phyloP scores from a whole-genome alignment of 2,113 vertebrate genomes.

The Turnix velox region DNA sequence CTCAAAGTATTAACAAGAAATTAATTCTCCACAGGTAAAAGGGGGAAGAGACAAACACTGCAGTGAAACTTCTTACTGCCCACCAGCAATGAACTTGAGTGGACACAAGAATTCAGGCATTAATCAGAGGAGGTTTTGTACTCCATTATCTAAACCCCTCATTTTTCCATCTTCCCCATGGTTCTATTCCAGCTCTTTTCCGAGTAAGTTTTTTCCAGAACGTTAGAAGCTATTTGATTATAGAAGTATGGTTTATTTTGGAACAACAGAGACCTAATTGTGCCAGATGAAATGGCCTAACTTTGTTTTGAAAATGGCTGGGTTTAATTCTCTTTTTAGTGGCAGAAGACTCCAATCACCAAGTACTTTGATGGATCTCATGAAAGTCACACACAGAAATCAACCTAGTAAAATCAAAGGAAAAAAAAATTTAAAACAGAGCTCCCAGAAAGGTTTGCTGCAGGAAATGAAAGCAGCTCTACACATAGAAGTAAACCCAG shows the following conservation, averaged over 20 bases:
- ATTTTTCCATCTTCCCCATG: not conserved
- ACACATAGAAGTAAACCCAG: not conserved
- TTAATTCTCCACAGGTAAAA: not conserved
- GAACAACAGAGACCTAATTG: not conserved
- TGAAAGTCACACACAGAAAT: not conserved
- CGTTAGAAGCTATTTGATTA: not conserved
- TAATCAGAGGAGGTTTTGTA: rapidly evolving
- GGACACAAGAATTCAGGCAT: not conserved
- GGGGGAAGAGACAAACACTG: not conserved
- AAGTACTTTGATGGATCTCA: not conserved
- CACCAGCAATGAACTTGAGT: not conserved
- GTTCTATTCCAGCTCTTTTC: not conserved
- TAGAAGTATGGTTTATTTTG: not conserved
- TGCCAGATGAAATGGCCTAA: not conserved
- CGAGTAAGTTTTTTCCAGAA: not conserved
- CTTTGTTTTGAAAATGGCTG: not conserved
- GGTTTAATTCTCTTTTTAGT: not conserved
- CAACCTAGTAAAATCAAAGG: not conserved
- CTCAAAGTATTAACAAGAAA: not conserved
- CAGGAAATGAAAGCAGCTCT: not conserved
- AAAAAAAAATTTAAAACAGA: not conserved
- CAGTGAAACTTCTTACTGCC: not conserved
- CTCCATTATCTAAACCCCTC: not conserved
- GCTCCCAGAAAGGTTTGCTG: not conserved
- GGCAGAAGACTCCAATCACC: not conserved